phyloP scores from a whole-genome alignment of 2,797 vertebrate genomes.

The Nyctibius grandis region DNA sequence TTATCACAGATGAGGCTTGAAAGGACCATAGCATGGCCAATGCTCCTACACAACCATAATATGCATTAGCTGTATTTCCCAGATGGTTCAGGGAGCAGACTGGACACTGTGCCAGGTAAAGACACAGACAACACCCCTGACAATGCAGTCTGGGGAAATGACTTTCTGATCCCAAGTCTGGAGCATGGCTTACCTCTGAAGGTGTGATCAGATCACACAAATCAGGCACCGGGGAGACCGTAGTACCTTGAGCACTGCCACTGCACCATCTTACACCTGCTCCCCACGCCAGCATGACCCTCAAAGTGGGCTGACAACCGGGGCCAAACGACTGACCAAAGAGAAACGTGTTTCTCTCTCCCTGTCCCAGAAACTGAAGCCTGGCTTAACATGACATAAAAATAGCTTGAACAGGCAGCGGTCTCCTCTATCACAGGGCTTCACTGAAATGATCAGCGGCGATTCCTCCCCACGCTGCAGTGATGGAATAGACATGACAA shows the following conservation, averaged over 20 bases:
- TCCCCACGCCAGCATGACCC: background rate
- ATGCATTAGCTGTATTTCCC: fast-evolving
- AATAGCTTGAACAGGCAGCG: background rate
- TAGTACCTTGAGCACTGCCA: background rate
- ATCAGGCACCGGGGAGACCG: fast-evolving
- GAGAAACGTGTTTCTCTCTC: background rate
- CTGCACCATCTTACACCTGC: background rate
- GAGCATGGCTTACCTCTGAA: background rate
- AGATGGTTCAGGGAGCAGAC: background rate
- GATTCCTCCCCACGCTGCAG: background rate
- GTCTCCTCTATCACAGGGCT: fast-evolving
- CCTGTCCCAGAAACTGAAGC: background rate
- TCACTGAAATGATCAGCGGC: fast-evolving
- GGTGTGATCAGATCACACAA: background rate
- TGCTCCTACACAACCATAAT: background rate
- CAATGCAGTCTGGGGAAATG: background rate
- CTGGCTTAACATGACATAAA: background rate
- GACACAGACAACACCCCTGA: background rate
- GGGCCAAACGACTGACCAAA: background rate
- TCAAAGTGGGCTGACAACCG: background rate
- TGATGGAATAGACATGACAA: background rate
- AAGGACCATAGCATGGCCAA: background rate
- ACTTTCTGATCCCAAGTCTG: background rate
- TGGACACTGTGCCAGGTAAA: background rate
- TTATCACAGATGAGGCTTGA: background rate